These are phyloP conservation scores for Lineus longissimus DNA, from an alignment of 1,140 invertebrate genomes.

Conservation along the genomic window DNA sequence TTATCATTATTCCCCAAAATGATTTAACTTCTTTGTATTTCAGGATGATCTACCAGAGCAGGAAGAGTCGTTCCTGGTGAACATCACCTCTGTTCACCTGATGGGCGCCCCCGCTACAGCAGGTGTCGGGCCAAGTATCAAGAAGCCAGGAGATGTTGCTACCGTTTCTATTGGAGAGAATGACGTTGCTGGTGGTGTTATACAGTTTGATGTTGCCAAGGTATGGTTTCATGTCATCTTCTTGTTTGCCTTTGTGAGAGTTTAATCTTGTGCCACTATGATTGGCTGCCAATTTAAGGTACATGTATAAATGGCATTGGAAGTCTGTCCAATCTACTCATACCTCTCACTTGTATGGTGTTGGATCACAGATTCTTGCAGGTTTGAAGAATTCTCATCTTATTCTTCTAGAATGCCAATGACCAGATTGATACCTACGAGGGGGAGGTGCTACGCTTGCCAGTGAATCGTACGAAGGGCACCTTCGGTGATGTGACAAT, in stretches of 20 bases:
- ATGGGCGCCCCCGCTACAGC: constrained; percentile 18
- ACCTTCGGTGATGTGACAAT: constrained; percentile 38
- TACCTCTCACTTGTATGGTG: too few species aligned
- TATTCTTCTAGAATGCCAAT: constrained; percentile 40
- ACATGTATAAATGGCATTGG: too few species aligned
- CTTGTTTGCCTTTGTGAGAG: neutral
- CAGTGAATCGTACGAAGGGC: constrained; percentile 32
- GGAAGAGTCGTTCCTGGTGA: constrained; percentile 43
- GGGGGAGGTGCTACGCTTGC: constrained; percentile 33
- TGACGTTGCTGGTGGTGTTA: constrained; percentile 45
- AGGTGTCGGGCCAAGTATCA: constrained; percentile 36
- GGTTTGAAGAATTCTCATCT: too few species aligned
- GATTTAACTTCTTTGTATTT: constrained; percentile 1
- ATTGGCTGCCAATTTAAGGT: too few species aligned
- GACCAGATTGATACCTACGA: constrained; percentile 45
- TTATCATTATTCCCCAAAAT: too few species aligned
- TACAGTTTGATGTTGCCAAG: constrained; percentile 45
- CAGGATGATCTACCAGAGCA: constrained; percentile 43
- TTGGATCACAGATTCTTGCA: too few species aligned
- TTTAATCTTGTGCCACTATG: too few species aligned
- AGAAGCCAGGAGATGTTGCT: constrained; percentile 32
- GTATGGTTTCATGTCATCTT: constrained; percentile 28
- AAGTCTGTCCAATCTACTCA: too few species aligned
- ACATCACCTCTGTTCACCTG: constrained; percentile 39
- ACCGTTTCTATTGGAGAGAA: constrained; percentile 43